Percentiles rank a stretch among this genome's conserved stretches.
Evolutionary conservation across 2,113 vertebrate genomes (phyloP).

Genomic region (Limnothrissa miodon): DNA sequence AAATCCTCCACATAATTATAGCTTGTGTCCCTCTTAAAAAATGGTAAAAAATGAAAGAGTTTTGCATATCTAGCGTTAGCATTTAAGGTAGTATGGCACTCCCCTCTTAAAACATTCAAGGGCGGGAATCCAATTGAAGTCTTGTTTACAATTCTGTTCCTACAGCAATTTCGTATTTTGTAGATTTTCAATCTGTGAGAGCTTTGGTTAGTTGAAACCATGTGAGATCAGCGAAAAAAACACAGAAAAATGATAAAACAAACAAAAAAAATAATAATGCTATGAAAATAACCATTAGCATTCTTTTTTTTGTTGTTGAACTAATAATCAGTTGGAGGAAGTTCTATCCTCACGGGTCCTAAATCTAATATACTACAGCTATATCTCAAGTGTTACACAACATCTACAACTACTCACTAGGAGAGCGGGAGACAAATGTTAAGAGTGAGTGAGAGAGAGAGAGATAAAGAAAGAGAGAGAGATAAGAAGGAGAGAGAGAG

Average conservation of each 20-base stretch:
- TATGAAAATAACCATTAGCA: conserved; percentile 75
- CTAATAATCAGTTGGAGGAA: conserved; percentile 80
- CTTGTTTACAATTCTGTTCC: conserved; percentile 72
- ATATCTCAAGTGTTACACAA: conserved; percentile 85
- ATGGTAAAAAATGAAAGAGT: conserved; percentile 74
- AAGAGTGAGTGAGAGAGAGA: conserved; percentile 57
- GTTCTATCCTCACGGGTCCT: conserved; percentile 97
- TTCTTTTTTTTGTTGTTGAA: conserved; percentile 72
- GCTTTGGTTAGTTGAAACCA: conserved; percentile 99
- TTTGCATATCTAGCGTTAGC: conserved; percentile 87
- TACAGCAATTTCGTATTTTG: conserved; percentile 68
- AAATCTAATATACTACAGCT: conserved; percentile 88
- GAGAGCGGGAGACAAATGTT: conserved; percentile 74
- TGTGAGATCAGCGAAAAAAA: conserved; percentile 86
- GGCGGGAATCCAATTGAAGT: conserved; percentile 89
- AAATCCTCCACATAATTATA: conserved; percentile 84
- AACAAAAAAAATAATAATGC: conserved; percentile 61
- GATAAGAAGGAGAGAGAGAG: conserved; percentile 59
- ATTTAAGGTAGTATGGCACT: conserved; percentile 99
- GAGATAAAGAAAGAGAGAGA: conserved; percentile 63
- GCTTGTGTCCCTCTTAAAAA: conserved; percentile 85
- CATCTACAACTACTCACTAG: conserved; percentile 88
- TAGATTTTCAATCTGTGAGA: conserved; percentile 81
- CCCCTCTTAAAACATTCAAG: conserved; percentile 84
- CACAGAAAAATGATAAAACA: conserved; percentile 60